Conservation (phyloP, 2,797 vertebrate species). For the Phrynocephalus vlangalii region DNA sequence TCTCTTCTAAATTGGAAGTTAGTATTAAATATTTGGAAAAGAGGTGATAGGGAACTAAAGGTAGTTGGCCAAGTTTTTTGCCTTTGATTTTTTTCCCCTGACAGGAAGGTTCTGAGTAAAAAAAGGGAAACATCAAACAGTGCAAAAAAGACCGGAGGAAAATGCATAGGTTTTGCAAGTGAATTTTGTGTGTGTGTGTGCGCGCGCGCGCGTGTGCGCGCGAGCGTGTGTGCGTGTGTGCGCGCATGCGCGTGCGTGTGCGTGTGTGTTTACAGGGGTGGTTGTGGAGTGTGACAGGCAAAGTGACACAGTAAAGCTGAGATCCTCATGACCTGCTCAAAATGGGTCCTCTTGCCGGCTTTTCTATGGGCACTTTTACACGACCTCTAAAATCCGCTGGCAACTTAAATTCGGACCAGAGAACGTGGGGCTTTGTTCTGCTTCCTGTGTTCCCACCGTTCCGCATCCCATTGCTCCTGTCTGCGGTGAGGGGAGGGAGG, state of each 20-base stretch:
- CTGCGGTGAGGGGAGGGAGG: no score
- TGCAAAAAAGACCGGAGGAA: slow-evolving; percentile 24
- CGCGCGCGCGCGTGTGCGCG: background rate
- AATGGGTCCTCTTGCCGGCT: background rate
- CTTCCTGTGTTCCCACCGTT: no score
- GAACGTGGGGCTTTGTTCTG: no score
- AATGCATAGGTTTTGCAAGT: background rate
- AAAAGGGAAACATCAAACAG: slow-evolving; percentile 37
- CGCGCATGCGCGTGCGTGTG: no score
- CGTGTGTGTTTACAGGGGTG: no score
- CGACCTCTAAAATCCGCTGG: no score
- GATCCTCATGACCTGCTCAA: accelerated
- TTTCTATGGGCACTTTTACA: no score
- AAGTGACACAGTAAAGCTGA: background rate
- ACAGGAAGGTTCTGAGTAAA: slow-evolving; percentile 52
- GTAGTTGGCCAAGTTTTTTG: slow-evolving; percentile 28
- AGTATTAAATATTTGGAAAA: slow-evolving; percentile 16
- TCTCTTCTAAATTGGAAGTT: background rate
- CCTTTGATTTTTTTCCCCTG: slow-evolving; percentile 18
- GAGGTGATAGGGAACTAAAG: background rate
- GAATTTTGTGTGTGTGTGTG: background rate
- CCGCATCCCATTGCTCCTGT: no score
- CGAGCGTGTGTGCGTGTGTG: background rate
- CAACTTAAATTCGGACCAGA: no score
- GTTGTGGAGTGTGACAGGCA: background rate